Evolutionary conservation across 2,888 invertebrate genomes (phyloP), one percentile per base, ranked within the genome.

Genomic region (Phengaris arion): DNA sequence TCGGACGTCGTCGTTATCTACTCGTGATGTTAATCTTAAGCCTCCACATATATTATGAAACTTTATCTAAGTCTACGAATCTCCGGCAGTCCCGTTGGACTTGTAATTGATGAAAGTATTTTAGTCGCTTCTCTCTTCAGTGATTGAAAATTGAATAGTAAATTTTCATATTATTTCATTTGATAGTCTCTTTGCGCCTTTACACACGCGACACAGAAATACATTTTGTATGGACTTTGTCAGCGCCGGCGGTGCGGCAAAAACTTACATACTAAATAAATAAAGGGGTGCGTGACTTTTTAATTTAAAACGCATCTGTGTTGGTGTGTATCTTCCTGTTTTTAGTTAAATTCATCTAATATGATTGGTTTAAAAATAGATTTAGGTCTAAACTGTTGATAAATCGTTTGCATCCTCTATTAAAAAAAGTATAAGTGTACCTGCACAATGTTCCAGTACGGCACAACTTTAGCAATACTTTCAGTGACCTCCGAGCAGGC

Each of bases 391-490:
- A 48, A 5, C 6, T 48, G 48, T 10, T 51, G 6, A 5, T 51
- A 54, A 10, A 10, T 54, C 12, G 48, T 48, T 48, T 48, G 48
- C 6, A 48, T 48, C 6, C 48, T 48, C 7, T 48, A 48, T 48
- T 48, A 54, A 13, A 10, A 10, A 12, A 54, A n/a, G n/a, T 35
- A 35, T 4, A 22, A 0, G 22, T 35, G 84, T 87, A 97, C 97
- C 95, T 98, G 97, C 10, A 98, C 95, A 81, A 98, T 96, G 86
- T 98, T 98, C 98, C 98, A 98, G 85, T 98, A 97, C 6, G 98
- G 97, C 52, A 97, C 97, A 76, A 98, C 97, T 91, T 98, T 97
- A 54, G 98, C 98, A 78, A 98, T 94, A 84, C 97, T 97, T 90
- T 98, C 97, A 0, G 98, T 98, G 76, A 98, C 98, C 84, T 98